These are phyloP conservation scores for Himantopus leucocephalus DNA, from an alignment of 2,113 vertebrate species.

Conservation along the genomic window DNA sequence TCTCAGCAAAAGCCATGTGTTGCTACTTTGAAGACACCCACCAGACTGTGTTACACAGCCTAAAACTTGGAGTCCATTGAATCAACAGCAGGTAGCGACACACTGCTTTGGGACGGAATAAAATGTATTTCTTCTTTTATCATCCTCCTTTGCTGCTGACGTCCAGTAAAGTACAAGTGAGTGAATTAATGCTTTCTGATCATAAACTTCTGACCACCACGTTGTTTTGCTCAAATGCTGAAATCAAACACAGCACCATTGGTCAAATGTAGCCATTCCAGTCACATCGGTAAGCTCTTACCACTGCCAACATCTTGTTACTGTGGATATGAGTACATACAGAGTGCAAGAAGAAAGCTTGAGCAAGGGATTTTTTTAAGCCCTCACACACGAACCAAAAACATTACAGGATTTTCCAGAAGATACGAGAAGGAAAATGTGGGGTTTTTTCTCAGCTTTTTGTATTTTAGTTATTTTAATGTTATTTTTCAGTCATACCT, in stretches of 20 bases:
- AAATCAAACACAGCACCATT: not conserved
- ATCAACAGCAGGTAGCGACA: not conserved
- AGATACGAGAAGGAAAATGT: conserved; percentile 19
- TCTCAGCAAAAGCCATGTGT: not conserved
- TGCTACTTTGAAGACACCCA: not conserved
- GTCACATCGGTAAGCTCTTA: not conserved
- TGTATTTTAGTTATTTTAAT: not conserved
- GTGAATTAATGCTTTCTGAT: not conserved
- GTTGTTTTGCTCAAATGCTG: not conserved
- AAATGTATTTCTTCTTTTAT: not conserved
- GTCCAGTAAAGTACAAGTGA: not conserved
- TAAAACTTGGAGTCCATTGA: not conserved
- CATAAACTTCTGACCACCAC: not conserved
- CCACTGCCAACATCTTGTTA: not conserved
- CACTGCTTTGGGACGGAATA: not conserved
- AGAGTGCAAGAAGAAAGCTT: not conserved
- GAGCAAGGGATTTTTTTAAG: not conserved
- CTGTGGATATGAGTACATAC: not conserved
- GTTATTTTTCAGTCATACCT: not conserved
- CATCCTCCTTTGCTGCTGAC: not conserved
- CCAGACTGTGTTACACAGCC: not conserved
- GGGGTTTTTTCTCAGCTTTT: not conserved
- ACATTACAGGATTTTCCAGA: conserved; percentile 36
- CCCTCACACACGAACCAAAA: not conserved
- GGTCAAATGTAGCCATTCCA: not conserved